These are phyloP conservation scores for Halcyon leucocephala DNA, from an alignment of 2,797 vertebrate genomes.

Conservation along the genomic window DNA sequence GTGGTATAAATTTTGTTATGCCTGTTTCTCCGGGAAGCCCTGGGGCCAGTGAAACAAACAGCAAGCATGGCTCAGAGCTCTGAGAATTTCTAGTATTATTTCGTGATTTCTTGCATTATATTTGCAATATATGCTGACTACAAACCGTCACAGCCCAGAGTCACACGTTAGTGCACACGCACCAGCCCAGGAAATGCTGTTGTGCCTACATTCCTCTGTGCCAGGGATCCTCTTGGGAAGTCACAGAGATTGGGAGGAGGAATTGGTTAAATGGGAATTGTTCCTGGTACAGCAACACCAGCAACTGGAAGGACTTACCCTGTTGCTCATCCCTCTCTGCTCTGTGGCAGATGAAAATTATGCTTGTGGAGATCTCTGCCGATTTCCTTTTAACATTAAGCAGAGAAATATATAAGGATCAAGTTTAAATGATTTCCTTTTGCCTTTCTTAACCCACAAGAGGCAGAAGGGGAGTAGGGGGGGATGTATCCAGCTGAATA, in stretches of 20 bases:
- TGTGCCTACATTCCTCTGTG: neutral
- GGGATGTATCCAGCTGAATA: neutral
- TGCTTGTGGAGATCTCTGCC: neutral
- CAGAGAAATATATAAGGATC: neutral
- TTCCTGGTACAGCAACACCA: neutral
- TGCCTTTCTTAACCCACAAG: neutral
- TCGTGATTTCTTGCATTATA: neutral
- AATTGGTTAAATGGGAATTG: neutral
- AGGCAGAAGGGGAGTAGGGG: neutral
- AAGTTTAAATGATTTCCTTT: neutral
- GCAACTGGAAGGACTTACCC: neutral
- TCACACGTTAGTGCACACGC: neutral
- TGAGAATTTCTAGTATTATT: neutral
- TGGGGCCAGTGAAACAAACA: neutral
- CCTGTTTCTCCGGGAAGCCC: neutral
- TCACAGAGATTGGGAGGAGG: neutral
- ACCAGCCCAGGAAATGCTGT: fast-evolving
- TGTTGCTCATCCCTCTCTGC: neutral
- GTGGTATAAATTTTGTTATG: neutral
- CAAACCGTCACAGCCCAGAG: neutral
- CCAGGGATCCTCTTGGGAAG: neutral
- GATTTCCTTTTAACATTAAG: neutral
- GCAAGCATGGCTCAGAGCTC: neutral
- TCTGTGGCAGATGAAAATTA: neutral
- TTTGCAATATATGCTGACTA: neutral